Base-by-base conservation (phyloP, 2,888 invertebrate genomes). In the Catonia carolina region DNA sequence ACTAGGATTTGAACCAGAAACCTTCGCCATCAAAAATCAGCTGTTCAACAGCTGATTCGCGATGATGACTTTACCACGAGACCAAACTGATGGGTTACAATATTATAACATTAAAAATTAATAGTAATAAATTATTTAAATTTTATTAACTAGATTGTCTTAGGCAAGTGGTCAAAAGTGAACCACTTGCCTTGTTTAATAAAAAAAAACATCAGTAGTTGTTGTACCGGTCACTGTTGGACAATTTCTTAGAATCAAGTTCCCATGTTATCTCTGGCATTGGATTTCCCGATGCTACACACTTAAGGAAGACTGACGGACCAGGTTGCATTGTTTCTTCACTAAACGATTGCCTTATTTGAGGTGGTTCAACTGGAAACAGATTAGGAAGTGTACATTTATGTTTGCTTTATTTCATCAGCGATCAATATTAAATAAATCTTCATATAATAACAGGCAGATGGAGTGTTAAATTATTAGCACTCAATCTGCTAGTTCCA, bases 241-340 rank as follows among this genome's bases (percentile, higher is more conserved):
- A 81, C 50, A 93, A 77, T 63, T 88, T 85, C 67, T 89, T 86
- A 56, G 89, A 89, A 72, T 94, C 94, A 56, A 94, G 77, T 70
- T 89, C 86, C 96, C 96, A 96, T 17, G 86, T 84, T 68, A 96
- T 92, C 76, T 90, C 90, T 47, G 96, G 95, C 1, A 90, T 89
- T 1, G 96, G 96, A 75, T 93, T 95, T 50, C 96, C 96, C 60
- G 93, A 89, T 6, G 94, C 95, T 48, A 89, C 85, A 74, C 96
- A 96, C 71, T 91, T 91, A 53, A 96, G 77, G 62, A 89, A 89
- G 12, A 94, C 86, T 48, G 88, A 84, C 52, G 91, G 89, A 50
- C 94, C 94, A 0, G 92, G 92, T 67, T 92, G 89, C 63, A 94
- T 82, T 48, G 90, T 93, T 71, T 91, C 88, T 69, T 92, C 92